phyloP scores from a whole-genome alignment of 1,140 invertebrate genomes.

The Eupristina koningsbergeri region DNA sequence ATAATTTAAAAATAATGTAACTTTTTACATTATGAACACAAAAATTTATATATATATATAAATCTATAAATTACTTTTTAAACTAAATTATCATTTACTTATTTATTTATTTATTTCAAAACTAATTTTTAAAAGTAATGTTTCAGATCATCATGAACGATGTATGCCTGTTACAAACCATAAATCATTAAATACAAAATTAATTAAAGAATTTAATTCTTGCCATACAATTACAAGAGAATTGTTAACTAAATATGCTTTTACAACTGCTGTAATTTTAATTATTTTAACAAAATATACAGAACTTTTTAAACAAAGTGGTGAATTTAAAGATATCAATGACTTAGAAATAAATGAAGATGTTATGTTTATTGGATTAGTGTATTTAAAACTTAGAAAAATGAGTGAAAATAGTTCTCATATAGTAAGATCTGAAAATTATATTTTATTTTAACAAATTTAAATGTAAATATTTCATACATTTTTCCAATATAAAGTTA shows the following conservation, averaged over 20 bases:
- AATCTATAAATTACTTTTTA: too few relatives aligned
- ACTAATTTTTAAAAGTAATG: neutral
- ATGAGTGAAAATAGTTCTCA: constrained; percentile 23
- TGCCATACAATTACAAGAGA: neutral
- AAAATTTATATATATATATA: too few relatives aligned
- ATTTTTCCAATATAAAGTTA: neutral
- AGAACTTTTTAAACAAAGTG: constrained; percentile 22
- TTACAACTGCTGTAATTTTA: constrained; percentile 23
- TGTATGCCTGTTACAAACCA: too few relatives aligned
- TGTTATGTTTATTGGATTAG: constrained; percentile 37
- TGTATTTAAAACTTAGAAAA: constrained; percentile 24
- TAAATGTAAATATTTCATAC: neutral
- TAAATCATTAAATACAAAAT: neutral
- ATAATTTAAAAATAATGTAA: too few relatives aligned
- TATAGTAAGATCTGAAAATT: constrained; percentile 24
- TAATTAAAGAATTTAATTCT: constrained; percentile 10
- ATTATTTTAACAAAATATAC: constrained; percentile 33
- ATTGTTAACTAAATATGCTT: neutral
- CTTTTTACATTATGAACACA: too few relatives aligned
- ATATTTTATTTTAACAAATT: constrained; percentile 22
- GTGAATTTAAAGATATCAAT: constrained; percentile 11
- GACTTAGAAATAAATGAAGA: constrained; percentile 36
- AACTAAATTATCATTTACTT: too few relatives aligned
- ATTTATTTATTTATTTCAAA: neutral
- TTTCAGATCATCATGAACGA: neutral